A percentile compares a stretch with the other conserved stretches of the same genome.
Conservation (phyloP, 2,797 vertebrate genomes). For the Mastacembelus armatus region DNA sequence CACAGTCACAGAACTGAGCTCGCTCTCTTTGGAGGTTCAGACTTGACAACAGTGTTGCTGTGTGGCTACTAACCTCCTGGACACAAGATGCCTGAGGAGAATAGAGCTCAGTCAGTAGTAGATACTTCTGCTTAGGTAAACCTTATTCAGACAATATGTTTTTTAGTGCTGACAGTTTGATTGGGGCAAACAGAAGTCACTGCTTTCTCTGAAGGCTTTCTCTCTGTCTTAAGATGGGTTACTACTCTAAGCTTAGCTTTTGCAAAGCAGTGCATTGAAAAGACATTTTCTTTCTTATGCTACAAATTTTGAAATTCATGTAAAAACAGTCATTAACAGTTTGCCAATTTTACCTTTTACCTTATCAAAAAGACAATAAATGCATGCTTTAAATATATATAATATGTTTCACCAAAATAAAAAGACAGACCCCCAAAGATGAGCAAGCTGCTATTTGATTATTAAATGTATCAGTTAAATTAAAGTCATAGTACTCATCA, state of each 20-base stretch:
- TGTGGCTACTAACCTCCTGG: constrained; percentile 36
- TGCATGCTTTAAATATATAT: neutral
- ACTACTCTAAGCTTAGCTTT: neutral
- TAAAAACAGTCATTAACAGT: neutral
- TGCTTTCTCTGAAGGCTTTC: neutral
- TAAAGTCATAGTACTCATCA: neutral
- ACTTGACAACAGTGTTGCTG: constrained; percentile 60
- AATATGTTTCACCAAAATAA: neutral
- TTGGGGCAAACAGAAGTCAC: too few species aligned
- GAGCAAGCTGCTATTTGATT: neutral
- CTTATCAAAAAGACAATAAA: neutral
- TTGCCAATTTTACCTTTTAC: neutral
- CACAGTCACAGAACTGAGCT: constrained; percentile 80
- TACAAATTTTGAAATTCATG: too few species aligned
- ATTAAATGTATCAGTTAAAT: too few species aligned
- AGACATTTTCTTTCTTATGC: neutral
- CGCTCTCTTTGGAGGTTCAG: constrained; percentile 74
- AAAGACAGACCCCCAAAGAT: neutral
- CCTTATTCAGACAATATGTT: neutral
- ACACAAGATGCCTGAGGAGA: constrained; percentile 34
- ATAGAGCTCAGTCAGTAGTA: constrained; percentile 9
- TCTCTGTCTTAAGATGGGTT: neutral
- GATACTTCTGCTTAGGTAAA: neutral
- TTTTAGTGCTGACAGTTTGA: too few species aligned
- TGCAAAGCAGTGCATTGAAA: neutral